These are phyloP conservation scores for Neosalanx taihuensis DNA, from an alignment of 2,797 vertebrate genomes.

Conservation along the genomic window DNA sequence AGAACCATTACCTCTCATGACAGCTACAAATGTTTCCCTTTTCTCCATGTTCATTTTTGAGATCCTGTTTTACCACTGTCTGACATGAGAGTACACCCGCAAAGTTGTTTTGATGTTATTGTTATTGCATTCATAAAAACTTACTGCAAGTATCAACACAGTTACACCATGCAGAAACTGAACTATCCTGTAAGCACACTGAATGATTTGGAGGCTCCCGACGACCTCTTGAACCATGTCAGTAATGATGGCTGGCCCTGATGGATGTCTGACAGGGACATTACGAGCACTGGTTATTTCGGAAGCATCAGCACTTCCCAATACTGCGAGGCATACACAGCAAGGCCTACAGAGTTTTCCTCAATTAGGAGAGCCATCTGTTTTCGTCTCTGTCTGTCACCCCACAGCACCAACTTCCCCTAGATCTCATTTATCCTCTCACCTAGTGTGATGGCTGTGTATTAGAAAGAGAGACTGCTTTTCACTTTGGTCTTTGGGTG, in stretches of 20 bases:
- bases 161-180: neutral
- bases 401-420: slow-evolving; percentile 37
- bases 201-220: neutral
- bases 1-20: no score
- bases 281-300: slow-evolving; percentile 37
- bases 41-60: no score
- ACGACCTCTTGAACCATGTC: slow-evolving; percentile 17
- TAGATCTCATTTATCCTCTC: slow-evolving; percentile 52
- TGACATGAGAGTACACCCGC: no score
- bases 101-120: no score
- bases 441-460: slow-evolving; percentile 51
- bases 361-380: slow-evolving; percentile 48
- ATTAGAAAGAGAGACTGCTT: neutral
- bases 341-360: slow-evolving; percentile 36
- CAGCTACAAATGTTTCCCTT: no score
- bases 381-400: slow-evolving; percentile 37
- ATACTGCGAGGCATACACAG: slow-evolving; percentile 13
- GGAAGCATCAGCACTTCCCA: slow-evolving; percentile 50
- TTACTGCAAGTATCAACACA: neutral
- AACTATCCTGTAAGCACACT: neutral
- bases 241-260: slow-evolving; percentile 42
- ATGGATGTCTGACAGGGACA: slow-evolving; percentile 45
- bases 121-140: neutral
- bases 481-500: slow-evolving; percentile 4
- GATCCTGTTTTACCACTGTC: no score